These are phyloP conservation scores for Colius striatus DNA, from an alignment of 2,113 vertebrate species.

Conservation along the genomic window DNA sequence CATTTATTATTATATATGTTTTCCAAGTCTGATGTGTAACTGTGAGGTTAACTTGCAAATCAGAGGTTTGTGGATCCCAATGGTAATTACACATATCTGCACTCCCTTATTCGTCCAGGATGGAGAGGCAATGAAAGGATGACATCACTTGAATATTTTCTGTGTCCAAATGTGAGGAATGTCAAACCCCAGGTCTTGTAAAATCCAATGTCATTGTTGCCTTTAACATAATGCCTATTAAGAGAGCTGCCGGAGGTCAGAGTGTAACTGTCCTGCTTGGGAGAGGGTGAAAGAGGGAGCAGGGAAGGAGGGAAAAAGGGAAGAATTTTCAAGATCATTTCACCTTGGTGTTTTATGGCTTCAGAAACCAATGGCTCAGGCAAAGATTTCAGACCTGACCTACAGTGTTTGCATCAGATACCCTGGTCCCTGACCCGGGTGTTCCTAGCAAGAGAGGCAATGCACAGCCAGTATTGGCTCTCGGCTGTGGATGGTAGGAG, in stretches of 20 bases:
- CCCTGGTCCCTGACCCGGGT: neutral
- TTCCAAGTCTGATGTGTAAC: neutral
- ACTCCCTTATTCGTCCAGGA: neutral
- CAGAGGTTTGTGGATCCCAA: neutral
- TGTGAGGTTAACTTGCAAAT: neutral
- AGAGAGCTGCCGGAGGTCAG: neutral
- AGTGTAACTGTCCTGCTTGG: neutral
- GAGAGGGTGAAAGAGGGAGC: neutral
- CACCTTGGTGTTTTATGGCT: neutral
- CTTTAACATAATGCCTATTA: neutral
- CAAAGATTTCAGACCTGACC: neutral
- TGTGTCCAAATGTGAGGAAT: neutral
- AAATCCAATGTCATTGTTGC: neutral
- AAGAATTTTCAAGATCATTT: neutral
- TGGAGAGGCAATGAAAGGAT: neutral
- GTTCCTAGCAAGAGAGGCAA: neutral
- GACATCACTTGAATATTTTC: neutral
- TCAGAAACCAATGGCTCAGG: neutral
- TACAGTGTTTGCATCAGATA: neutral
- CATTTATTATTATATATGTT: neutral
- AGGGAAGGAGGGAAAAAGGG: neutral
- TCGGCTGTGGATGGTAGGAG: neutral
- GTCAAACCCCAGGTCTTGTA: neutral
- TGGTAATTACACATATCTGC: neutral
- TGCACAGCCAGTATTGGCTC: rapidly evolving